Base-by-base conservation (phyloP, 2,888 invertebrate species). In the Tuta absoluta region DNA sequence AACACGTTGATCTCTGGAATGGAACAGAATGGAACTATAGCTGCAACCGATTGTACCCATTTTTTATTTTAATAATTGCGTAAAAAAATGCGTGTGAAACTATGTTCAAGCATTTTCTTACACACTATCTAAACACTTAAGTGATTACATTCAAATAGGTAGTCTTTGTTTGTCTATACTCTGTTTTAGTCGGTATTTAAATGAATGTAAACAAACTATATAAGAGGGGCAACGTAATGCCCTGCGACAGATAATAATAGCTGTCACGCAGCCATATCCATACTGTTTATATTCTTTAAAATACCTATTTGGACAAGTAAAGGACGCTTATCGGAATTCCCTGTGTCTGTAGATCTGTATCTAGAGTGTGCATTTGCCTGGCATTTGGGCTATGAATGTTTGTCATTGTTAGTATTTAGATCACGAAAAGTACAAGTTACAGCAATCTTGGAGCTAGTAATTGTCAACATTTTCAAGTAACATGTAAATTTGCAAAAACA, bases 401-500 rank as follows among this genome's bases (percentile, higher is more conserved):
- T 33, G 10, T 63, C 66, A 64, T 67, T 53, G 11, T 53, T 71
- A 69, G 69, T 69, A n/a, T 57, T 68, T 63, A 63, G 61, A 63
- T 68, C 72, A 72, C 70, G 57, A 72, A 67, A 75, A 76, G 77
- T 77, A 76, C 77, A 77, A 77, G 68, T 72, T 72, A 66, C 70
- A 71, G 61, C 66, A 65, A 68, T 69, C 24, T 38, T 45, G n/a
- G 21, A 58, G 8, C 19, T 58, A 58, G 19, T 38, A 17, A 37
- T 58, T 28, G 19, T 62, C 38, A 23, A 19, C 28, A 49, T 68
- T 65, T 67, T 67, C 62, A 62, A 67, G 58, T 63, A n/a, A 19
- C 1, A n/a, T 33, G 58, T 38, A 17, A 56, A 28, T 2, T 28
- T 56, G 56, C 28, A 56, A 56, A 10, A 33, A 51, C 51, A 51